Base-by-base conservation (phyloP, 2,888 invertebrate species). In the Autographa pulchrina region DNA sequence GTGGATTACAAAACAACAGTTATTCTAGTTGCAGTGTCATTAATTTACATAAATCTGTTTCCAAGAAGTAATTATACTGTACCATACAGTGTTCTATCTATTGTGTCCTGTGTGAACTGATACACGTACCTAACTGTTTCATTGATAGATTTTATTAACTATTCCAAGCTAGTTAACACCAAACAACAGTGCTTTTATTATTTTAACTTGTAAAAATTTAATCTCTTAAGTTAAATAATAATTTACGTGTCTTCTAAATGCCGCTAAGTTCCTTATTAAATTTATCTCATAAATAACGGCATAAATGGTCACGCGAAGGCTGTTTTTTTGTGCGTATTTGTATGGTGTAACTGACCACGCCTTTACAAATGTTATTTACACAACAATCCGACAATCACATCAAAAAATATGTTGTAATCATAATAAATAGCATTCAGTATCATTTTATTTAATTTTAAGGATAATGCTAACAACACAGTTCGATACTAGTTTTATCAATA, bases 121-220 rank as follows among this genome's bases (percentile, higher is more conserved):
- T 65, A 65, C 8, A 31, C 56, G 71, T 62, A 65, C 4, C 18
- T 62, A 71, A 73, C 58, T 61, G 65, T 70, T 76, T 70, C 70
- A 76, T 73, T 67, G 59, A 80, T 76, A 67, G 38, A 13, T 67
- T 58, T 62, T 43, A 74, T 65, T 68, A 63, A 69, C 74, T 69
- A 62, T 48, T 74, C 62, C 69, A 78, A 74, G 74, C 75, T 65
- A 61, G 14, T n/a, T 25, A 18, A n/a, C 16, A 61, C 16, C 16
- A 61, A 7, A 41, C 11, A 38, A 38, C 11, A 9, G 11, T 38
- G 9, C 38, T 43, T 16, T 48, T n/a, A n/a, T 48, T 43, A 14
- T 43, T 6, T 35, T 8, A 35, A 35, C 6, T 25, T 25, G 25
- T 25, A 25, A 25, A 25, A 25, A 25, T 25, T 25, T 3, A 25